Conservation (phyloP, 2,888 invertebrate genomes). For the Alcis repandata region DNA sequence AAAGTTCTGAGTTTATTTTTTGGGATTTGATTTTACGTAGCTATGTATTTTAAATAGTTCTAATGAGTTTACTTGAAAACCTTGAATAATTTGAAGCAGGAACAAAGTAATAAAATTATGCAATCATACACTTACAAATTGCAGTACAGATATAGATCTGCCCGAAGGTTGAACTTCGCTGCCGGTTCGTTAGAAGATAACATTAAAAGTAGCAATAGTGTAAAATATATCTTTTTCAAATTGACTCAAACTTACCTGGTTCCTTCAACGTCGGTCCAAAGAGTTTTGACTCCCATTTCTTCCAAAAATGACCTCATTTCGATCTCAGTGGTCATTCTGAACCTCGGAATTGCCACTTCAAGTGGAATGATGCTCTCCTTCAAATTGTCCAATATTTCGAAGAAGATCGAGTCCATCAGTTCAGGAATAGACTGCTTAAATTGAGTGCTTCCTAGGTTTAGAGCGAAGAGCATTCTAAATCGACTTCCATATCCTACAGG, state of each 20-base stretch:
- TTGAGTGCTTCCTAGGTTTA: constrained; percentile 41
- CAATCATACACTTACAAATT: not conserved
- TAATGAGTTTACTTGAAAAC: constrained; percentile 1
- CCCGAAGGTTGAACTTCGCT: not conserved
- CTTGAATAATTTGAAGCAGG: constrained; percentile 2
- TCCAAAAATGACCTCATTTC: constrained; percentile 49
- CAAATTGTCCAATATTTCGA: constrained; percentile 51
- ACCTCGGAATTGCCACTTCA: constrained; percentile 56
- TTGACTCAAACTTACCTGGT: constrained; percentile 49
- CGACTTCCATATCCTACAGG: constrained; percentile 54
- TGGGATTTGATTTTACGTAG: not conserved
- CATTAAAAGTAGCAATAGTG: too few species aligned
- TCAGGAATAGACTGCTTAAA: constrained; percentile 38
- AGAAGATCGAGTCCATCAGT: constrained; percentile 48
- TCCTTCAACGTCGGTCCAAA: constrained; percentile 50
- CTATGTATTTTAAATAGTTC: constrained; percentile 1
- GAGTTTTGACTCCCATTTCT: constrained; percentile 45
- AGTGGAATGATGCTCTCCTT: constrained; percentile 53
- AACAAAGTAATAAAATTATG: not conserved
- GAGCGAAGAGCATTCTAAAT: constrained; percentile 53
- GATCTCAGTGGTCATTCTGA: constrained; percentile 51
- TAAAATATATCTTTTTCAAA: too few species aligned
- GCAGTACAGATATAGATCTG: not conserved
- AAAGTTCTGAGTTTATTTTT: too few species aligned
- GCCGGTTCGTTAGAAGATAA: not conserved